Base-by-base conservation (phyloP, 2,113 vertebrate species). In the Hirundichthys speculiger region DNA sequence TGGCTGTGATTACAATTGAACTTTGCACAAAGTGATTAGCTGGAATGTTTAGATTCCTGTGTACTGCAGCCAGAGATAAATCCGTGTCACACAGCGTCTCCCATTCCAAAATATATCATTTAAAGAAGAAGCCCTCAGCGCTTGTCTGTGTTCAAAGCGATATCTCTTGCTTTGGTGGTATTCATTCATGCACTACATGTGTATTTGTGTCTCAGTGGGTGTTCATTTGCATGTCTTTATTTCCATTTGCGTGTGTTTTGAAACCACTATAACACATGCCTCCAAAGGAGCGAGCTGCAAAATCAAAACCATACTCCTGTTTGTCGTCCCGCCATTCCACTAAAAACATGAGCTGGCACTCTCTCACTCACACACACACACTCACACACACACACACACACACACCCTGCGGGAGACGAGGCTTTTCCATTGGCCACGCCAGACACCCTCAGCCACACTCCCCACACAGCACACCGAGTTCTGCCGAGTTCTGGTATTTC, bases 21-120 rank as follows among this genome's bases (percentile, higher is more conserved):
- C 91, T 92, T 91, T 91, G 88, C 83, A 82, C 90, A 75, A 81
- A 39, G 75, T 89, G 89, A 89, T 91, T 89, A 85, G 84, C 74
- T 85, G 89, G 87, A 90, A 89, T 89, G 89, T 81, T 75, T 59
- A 86, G 80, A 91, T 90, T 90, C 80, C 82, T 83, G 75, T 74
- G 77, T 63, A 40, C 79, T 52, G 56, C 68, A 39, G 70, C 69
- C 73, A 48, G 74, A 89, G 86, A 84, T 86, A 88, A 84, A 85
- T 63, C 62, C 47, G 48, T 86, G 86, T 89, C 77, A 57, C 75
- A 77, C 24, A 57, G 24, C 41, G 72, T 47, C 13, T 41, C 69
- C 14, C 53, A 50, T 50, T 45, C 56, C 54, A 47, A 51, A 39
- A 34, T 34, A 34, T 34, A 34, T 34, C 7, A 34, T 34, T 34